Evolutionary conservation across 2,888 invertebrate species (phyloP).

Genomic region (Andrena marginata): DNA sequence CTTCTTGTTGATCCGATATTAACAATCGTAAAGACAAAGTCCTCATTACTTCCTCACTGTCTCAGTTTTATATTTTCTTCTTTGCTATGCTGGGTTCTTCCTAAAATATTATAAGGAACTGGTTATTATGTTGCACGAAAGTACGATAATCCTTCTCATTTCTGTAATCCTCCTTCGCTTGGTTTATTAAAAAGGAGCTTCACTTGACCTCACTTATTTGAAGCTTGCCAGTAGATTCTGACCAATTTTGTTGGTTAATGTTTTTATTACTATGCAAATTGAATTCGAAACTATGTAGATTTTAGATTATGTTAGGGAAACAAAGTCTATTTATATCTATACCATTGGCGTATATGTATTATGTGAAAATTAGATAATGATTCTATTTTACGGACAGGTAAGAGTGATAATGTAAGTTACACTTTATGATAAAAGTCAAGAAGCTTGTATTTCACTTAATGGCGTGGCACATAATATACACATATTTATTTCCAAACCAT

Average conservation of each 20-base stretch:
- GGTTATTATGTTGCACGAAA: slow-evolving; percentile 4
- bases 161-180: slow-evolving; percentile 22
- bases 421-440: too few relatives aligned
- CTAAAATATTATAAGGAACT: slow-evolving; percentile 8
- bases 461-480: too few relatives aligned
- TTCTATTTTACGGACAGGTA: too few relatives aligned
- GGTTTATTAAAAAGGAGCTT: slow-evolving; percentile 30
- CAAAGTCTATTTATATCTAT: background rate
- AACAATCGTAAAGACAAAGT: too few relatives aligned
- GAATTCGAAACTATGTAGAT: background rate
- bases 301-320: background rate
- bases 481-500: too few relatives aligned
- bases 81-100: background rate
- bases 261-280: background rate
- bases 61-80: background rate
- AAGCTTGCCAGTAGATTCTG: slow-evolving; percentile 1
- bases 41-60: too few relatives aligned
- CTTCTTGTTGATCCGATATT: too few relatives aligned
- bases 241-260: background rate
- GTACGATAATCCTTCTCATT: slow-evolving; percentile 18
- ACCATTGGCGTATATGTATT: background rate
- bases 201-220: slow-evolving; percentile 18
- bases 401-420: too few relatives aligned
- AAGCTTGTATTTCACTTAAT: too few relatives aligned
- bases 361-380: too few relatives aligned